Percentiles rank a stretch among this genome's conserved stretches.
Conservation (phyloP, 1,140 invertebrate species). For the Leucophenga varia region DNA sequence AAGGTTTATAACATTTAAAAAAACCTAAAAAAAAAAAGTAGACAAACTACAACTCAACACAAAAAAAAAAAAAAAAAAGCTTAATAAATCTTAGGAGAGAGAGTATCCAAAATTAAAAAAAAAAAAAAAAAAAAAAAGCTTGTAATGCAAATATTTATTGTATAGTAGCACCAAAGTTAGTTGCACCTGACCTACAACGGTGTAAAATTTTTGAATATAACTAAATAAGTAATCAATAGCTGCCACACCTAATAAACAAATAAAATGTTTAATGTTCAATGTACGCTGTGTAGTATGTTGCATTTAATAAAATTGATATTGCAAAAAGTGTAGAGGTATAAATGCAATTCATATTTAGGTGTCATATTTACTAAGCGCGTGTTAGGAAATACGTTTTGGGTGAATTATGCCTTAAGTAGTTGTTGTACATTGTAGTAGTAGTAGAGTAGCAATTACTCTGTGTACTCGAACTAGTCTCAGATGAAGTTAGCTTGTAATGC, state of each 20-base stretch:
- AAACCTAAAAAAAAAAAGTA: not conserved
- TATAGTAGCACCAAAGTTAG: not conserved
- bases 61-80: not conserved
- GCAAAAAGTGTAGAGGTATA: too few species aligned
- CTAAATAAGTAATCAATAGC: too few species aligned
- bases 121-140: slow-evolving; percentile 20
- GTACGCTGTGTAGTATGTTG: not conserved
- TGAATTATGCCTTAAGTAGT: too few species aligned
- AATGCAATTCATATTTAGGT: too few species aligned
- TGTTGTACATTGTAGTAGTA: too few species aligned
- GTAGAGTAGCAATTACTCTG: too few species aligned
- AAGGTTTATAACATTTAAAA: too few species aligned
- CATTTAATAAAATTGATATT: too few species aligned
- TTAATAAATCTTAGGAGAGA: not conserved
- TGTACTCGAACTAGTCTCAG: too few species aligned
- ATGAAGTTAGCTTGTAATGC: too few species aligned
- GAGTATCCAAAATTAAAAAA: not conserved
- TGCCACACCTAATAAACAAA: slow-evolving; percentile 28
- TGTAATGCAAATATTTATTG: slow-evolving; percentile 38
- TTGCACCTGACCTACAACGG: slow-evolving; percentile 44
- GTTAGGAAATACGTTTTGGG: too few species aligned
- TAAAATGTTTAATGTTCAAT: not conserved
- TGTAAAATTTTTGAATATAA: slow-evolving; percentile 13
- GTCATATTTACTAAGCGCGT: too few species aligned
- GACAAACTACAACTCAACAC: not conserved